phyloP scores from a whole-genome alignment of 2,113 vertebrate species.

The Narcine bancroftii region DNA sequence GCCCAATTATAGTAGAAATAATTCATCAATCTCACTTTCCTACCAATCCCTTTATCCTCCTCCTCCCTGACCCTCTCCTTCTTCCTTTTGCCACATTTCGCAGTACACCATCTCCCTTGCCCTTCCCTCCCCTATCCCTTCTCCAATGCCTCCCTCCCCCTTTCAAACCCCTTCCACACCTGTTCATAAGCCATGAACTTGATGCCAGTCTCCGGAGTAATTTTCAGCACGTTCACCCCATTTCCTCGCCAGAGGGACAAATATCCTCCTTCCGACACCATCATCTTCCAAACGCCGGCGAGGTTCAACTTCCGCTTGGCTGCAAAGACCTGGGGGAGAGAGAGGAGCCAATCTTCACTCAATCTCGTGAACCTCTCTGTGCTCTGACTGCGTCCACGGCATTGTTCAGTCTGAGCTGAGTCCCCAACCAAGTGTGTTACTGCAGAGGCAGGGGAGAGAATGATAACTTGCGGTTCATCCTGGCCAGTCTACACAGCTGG shows the following conservation, averaged over 20 bases:
- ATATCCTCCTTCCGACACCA: not conserved
- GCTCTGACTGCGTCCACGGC: too few species aligned
- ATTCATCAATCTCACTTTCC: not conserved
- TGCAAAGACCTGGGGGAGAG: not conserved
- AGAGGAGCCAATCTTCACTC: not conserved
- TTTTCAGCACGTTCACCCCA: slow-evolving; percentile 20
- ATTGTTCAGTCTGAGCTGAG: not conserved
- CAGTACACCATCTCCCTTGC: not conserved
- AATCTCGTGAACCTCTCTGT: not conserved
- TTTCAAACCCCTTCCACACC: not conserved
- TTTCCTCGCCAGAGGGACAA: slow-evolving; percentile 28
- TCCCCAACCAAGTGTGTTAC: too few species aligned
- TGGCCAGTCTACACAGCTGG: too few species aligned
- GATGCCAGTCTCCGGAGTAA: slow-evolving; percentile 32
- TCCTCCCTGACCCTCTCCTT: too few species aligned
- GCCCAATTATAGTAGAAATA: too few species aligned
- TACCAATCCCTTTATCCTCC: too few species aligned
- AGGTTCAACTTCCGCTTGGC: not conserved
- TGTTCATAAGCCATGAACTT: slow-evolving; percentile 30
- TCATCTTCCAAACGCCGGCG: not conserved
- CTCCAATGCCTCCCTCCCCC: not conserved
- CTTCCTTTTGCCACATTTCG: not conserved
- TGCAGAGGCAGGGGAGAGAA: not conserved
- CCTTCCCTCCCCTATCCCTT: not conserved
- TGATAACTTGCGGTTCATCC: too few species aligned